phyloP scores from a whole-genome alignment of 2,888 invertebrate species.

The Melangyna quadrimaculata region DNA sequence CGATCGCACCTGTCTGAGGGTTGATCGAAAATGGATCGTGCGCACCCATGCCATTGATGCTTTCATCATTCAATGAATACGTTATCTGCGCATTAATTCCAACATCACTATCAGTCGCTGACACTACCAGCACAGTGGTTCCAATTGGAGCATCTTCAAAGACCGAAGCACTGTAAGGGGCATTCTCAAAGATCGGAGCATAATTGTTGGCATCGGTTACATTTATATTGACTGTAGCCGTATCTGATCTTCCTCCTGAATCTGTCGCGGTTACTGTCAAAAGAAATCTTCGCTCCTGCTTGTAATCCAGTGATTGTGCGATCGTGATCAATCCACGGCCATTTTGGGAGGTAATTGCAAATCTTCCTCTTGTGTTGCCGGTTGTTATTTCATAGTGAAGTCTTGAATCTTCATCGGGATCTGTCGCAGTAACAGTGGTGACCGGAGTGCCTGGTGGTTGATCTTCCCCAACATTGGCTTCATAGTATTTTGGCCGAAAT shows the following conservation, averaged over 20 bases:
- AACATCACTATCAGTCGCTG: slow-evolving; percentile 96
- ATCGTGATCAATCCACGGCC: slow-evolving; percentile 93
- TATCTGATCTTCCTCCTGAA: slow-evolving; percentile 92
- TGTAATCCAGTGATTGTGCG: slow-evolving; percentile 95
- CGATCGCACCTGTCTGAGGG: slow-evolving; percentile 95
- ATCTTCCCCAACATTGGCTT: slow-evolving; percentile 94
- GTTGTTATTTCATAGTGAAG: slow-evolving; percentile 93
- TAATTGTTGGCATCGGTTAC: slow-evolving; percentile 97
- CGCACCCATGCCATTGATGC: slow-evolving; percentile 82
- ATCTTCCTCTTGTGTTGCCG: slow-evolving; percentile 92
- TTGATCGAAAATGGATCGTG: slow-evolving; percentile 93
- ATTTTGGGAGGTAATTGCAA: slow-evolving; percentile 94
- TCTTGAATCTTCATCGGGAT: slow-evolving; percentile 91
- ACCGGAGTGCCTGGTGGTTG: slow-evolving; percentile 95
- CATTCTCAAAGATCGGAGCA: slow-evolving; percentile 95
- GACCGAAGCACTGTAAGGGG: slow-evolving; percentile 93
- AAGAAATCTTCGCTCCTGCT: slow-evolving; percentile 93
- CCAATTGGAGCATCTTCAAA: slow-evolving; percentile 97
- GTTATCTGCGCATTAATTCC: slow-evolving; percentile 96
- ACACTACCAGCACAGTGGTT: slow-evolving; percentile 94
- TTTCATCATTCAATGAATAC: slow-evolving; percentile 88
- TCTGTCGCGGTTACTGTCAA: slow-evolving; percentile 94
- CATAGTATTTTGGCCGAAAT: slow-evolving; percentile 96
- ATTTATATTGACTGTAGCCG: slow-evolving; percentile 94
- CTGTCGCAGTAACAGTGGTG: slow-evolving; percentile 92